These are phyloP conservation scores for Anolis sagrei DNA, from an alignment of 2,113 vertebrate species.

Conservation along the genomic window DNA sequence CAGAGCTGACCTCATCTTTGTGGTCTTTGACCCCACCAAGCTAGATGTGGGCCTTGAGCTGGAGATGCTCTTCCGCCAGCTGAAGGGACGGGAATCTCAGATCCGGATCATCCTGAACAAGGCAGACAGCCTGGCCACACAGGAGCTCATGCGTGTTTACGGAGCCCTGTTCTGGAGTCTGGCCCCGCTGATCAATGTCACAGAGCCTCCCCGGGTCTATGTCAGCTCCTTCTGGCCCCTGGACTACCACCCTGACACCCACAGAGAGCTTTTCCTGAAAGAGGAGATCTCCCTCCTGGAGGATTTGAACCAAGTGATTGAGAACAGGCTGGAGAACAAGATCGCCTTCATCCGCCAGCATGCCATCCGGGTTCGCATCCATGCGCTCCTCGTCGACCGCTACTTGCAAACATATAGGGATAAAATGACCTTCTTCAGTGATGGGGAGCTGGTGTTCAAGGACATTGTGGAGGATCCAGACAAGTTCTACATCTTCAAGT, in stretches of 20 bases:
- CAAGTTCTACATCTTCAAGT: slow-evolving; percentile 98
- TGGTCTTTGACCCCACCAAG: slow-evolving; percentile 97
- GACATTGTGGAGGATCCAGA: slow-evolving; percentile 98
- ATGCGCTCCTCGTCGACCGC: slow-evolving; percentile 93
- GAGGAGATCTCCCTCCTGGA: slow-evolving; percentile 98
- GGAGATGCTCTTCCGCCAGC: slow-evolving; percentile 95
- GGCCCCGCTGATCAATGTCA: slow-evolving; percentile 97
- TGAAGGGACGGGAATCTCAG: slow-evolving; percentile 97
- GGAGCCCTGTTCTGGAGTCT: slow-evolving; percentile 98
- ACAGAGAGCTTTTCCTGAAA: slow-evolving; percentile 90
- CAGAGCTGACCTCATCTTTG: slow-evolving; percentile 96
- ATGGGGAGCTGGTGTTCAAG: slow-evolving; percentile 94
- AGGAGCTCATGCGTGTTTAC: slow-evolving; percentile 97
- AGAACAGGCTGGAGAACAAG: slow-evolving; percentile 98
- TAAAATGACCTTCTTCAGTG: slow-evolving; percentile 98
- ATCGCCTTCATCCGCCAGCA: slow-evolving; percentile 98
- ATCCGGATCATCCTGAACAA: slow-evolving; percentile 99
- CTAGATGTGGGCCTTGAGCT: slow-evolving; percentile 95
- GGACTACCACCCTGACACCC: slow-evolving; percentile 93
- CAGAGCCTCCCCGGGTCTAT: slow-evolving; percentile 94
- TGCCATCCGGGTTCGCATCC: slow-evolving; percentile 95
- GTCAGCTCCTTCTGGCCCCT: slow-evolving; percentile 99
- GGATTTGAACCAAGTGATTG: slow-evolving; percentile 98
- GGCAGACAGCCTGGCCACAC: slow-evolving; percentile 93
- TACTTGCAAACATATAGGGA: slow-evolving; percentile 98